Evolutionary conservation across 2,113 vertebrate species (phyloP), one percentile per base, ranked within the genome.

Genomic region (Cisticola juncidis): DNA sequence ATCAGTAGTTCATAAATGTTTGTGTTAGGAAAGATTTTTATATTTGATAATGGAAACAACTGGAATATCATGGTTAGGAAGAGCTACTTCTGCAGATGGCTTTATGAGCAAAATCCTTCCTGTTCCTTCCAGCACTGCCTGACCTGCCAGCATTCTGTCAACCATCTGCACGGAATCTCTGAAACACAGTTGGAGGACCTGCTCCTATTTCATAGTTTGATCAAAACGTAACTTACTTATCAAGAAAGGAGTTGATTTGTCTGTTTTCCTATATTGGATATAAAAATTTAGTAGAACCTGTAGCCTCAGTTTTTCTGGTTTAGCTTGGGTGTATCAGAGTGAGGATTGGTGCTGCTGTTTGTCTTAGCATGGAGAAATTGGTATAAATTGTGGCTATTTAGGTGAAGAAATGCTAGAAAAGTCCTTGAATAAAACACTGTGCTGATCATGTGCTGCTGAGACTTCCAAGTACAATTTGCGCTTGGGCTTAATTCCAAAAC

Each of bases 381-480:
- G 38, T 81, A 19, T 5, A 40, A 86, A 68, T 83, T 35, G 33
- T 73, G 71, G 3, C 53, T 92, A 0, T 95, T 86, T 48, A 86
- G 82, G 36, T 65, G 68, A 84, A 96, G 88, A 96, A 93, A 81
- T 68, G 82, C 79, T 95, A 33, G 87, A 92, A 88, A 82, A 95
- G 86, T 95, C 90, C 86, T 83, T 86, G 64, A 86, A 51, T 92
- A 77, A 96, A 90, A 83, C 2, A 6, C 82, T 60, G 60, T 66
- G 7, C 83, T 64, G 86, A 91, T 95, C 81, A 61, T 47, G 94
- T 95, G 90, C 90, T 90, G 86, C 94, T 53, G 86, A 95, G 88
- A 68, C 60, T 95, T 96, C 93, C 93, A 90, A 96, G 88, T 91
- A 88, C 95, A 97, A 92, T 96, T 96, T 95, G 94, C 92, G 0